Evolutionary conservation across 2,888 invertebrate genomes (phyloP).

Genomic region (Pomacea canaliculata): DNA sequence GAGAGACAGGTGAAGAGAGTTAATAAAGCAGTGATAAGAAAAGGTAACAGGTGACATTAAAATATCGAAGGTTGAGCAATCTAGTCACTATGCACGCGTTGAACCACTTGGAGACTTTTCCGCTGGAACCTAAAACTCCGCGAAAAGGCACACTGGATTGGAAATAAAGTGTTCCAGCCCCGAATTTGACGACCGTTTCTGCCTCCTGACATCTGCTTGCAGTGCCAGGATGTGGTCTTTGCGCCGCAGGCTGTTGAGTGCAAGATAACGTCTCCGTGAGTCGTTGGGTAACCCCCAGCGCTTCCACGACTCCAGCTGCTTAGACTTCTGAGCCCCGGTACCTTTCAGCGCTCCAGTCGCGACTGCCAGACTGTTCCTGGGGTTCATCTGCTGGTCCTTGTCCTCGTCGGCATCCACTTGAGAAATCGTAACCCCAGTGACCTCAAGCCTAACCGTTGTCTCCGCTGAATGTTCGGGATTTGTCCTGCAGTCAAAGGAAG

Average conservation of each 20-base stretch:
- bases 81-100: too few species aligned
- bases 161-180: too few species aligned
- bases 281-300: constrained; percentile 29
- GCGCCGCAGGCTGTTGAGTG: constrained; percentile 36
- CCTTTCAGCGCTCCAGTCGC: constrained; percentile 20
- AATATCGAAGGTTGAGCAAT: too few species aligned
- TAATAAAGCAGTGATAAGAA: too few species aligned
- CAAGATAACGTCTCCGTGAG: constrained; percentile 34
- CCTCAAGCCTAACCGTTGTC: too few species aligned
- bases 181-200: neutral
- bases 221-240: constrained; percentile 29
- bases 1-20: too few species aligned
- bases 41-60: too few species aligned
- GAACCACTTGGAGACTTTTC: too few species aligned
- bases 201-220: constrained; percentile 13
- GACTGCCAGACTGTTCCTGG: constrained; percentile 19
- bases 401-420: constrained; percentile 29
- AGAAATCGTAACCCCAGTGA: constrained; percentile 6
- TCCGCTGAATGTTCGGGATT: too few species aligned
- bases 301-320: constrained; percentile 7
- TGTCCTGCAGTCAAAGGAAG: too few species aligned
- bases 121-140: too few species aligned
- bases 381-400: neutral
- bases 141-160: too few species aligned
- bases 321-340: constrained; percentile 2